Evolutionary conservation across 92 coral and sea anemone species (phyloP).

Genomic region (Zoanthus solanderi): DNA sequence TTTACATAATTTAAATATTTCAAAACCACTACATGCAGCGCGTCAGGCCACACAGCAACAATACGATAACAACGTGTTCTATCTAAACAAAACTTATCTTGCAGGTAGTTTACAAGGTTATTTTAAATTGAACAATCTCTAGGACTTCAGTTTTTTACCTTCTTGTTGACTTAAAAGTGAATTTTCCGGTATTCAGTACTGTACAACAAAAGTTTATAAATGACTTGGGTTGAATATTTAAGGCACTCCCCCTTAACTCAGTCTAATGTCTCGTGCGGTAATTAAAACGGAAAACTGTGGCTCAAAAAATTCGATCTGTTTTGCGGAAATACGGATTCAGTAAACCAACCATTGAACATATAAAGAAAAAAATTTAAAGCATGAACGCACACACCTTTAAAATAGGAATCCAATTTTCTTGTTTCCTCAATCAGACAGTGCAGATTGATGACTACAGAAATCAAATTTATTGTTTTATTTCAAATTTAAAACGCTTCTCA

Average conservation of each 20-base stretch:
- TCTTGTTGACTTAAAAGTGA: background rate
- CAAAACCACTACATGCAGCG: background rate
- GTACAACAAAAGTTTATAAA: background rate
- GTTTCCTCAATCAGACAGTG: too few relatives aligned
- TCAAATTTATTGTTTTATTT: too few relatives aligned
- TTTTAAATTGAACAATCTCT: background rate
- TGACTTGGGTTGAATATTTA: background rate
- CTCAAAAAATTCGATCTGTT: background rate
- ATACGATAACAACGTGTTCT: background rate
- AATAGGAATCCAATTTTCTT: too few relatives aligned
- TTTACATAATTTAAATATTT: background rate
- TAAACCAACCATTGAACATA: too few relatives aligned
- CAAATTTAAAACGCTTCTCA: background rate
- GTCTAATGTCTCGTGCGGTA: background rate
- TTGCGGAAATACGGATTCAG: too few relatives aligned
- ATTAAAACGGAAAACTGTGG: background rate
- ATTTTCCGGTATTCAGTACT: background rate
- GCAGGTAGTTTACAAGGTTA: background rate
- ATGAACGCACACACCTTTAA: too few relatives aligned
- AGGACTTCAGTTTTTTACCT: background rate
- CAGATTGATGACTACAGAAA: too few relatives aligned
- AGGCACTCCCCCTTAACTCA: constrained; percentile 13
- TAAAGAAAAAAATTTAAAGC: too few relatives aligned
- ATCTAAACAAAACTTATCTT: background rate
- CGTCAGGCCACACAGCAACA: background rate